Evolutionary conservation across 2,888 invertebrate species (phyloP).

Genomic region (Megaustenia siamemsis): DNA sequence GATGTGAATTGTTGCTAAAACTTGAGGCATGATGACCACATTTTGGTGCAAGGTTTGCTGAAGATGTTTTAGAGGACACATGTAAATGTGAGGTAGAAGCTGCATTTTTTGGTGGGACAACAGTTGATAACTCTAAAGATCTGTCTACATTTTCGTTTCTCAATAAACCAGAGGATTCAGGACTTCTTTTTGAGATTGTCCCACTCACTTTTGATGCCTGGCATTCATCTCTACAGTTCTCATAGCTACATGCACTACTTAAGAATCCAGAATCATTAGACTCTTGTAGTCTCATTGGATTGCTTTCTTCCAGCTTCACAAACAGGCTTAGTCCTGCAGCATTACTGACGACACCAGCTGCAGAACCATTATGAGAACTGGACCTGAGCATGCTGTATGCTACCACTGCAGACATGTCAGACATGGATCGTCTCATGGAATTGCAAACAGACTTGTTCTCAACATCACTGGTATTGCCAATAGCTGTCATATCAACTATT

Average conservation of each 20-base stretch:
- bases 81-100: background rate
- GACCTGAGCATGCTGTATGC: constrained; percentile 31
- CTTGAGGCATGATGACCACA: background rate
- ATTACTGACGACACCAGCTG: background rate
- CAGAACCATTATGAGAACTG: background rate
- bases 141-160: background rate
- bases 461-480: background rate
- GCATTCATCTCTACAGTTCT: constrained; percentile 31
- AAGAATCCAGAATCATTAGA: constrained; percentile 46
- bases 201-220: constrained; percentile 2
- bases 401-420: constrained; percentile 22
- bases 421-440: constrained; percentile 27
- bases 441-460: background rate
- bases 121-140: background rate
- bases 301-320: background rate
- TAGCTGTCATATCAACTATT: constrained; percentile 40
- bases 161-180: background rate
- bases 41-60: background rate
- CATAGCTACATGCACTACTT: constrained; percentile 18
- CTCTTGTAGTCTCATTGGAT: background rate
- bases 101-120: background rate
- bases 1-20: no score
- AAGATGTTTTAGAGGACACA: background rate
- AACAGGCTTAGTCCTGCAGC: background rate
- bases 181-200: background rate